Evolutionary conservation across 2,888 invertebrate genomes (phyloP), one percentile per base, ranked within the genome.

Genomic region (Epirrhoe tristata): DNA sequence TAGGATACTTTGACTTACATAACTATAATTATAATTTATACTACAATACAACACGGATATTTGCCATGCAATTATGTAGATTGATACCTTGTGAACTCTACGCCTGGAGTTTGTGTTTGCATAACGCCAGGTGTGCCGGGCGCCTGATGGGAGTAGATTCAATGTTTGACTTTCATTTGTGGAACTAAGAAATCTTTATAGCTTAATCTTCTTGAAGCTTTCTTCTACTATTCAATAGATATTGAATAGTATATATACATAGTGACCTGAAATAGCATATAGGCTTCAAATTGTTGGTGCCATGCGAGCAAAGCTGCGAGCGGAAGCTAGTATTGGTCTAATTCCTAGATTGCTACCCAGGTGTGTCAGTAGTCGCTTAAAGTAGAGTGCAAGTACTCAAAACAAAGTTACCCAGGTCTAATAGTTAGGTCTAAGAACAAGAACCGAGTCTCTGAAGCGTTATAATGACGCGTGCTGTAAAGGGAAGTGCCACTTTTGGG

Each of bases 401-500:
- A 43, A 43, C 39, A 12, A 43, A 43, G 39, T 43, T 43, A 43
- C 12, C 39, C 39, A 12, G 12, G 12, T 43, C 34, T 34, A 34
- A 7, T 34, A 43, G 12, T 12, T 12, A 12, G 12, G 39, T 10
- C 39, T 57, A 58, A 53, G 24, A 63, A 63, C 55, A 43, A 43
- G 60, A 60, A 60, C 57, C 50, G 32, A 58, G 39, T 55, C 59
- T 55, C 17, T 60, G 61, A 58, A 66, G 48, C 65, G 66, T 66
- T 34, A 55, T 74, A 70, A 70, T 69, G 68, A 58, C 66, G 66
- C 58, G 10, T 12, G 12, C 48, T 39, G 67, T 70, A 67, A 72
- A 70, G 68, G 72, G 56, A 66, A 72, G 70, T 70, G 72, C 56
- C 70, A 71, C 73, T 73, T 70, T 66, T 62, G 58, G 43, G 53